Evolutionary conservation across 2,797 vertebrate species (phyloP), one percentile per base, ranked within the genome.

Genomic region (Menidia menidia): DNA sequence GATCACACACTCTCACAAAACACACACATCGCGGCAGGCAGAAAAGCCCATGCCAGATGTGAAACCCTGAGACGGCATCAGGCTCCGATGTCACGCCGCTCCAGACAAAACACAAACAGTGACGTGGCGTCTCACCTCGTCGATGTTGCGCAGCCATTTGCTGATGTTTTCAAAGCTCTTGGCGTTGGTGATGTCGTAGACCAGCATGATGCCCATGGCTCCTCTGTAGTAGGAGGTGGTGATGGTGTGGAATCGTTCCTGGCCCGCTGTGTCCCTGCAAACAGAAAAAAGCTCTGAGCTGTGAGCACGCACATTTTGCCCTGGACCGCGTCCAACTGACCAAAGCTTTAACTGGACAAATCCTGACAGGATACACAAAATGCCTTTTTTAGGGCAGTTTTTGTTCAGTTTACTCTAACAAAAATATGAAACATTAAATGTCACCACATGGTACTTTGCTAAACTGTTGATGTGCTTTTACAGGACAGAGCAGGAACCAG

Each of bases 91-190:
- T 61, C 60, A 39, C 48, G 6, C 25, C 4, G 42, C 48, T 60
- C 60, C 61, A 43, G 16, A 43, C 18, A 45, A 64, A 81, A 75
- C 52, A 68, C 62, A 8, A 51, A 16, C 67, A 9, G 14, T 33
- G 13, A 58, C 10, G 32, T 43, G 18, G 52, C 6, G 19, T 54
- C 71, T 86, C 83, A 99, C 98, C 96, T 99, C 98, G 9, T 99
- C 98, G 54, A 99, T 99, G 94, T 99, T 99, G 91, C 98, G 93
- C 86, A 99, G 96, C 98, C 98, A 99, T 92, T 98, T 99, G 96
- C 98, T 99, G 96, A 99, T 99, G 96, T 99, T 99, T 90, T 99
- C 97, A 53, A 99, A 99, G 94, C 98, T 99, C 95, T 99, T 99
- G 92, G 96, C 96, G 54, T 99, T 99, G 90, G 96, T 97, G 95